Percentiles rank a stretch among this genome's conserved stretches.
phyloP scores from a whole-genome alignment of 1,140 invertebrate species.

The Drosophila suzukii region DNA sequence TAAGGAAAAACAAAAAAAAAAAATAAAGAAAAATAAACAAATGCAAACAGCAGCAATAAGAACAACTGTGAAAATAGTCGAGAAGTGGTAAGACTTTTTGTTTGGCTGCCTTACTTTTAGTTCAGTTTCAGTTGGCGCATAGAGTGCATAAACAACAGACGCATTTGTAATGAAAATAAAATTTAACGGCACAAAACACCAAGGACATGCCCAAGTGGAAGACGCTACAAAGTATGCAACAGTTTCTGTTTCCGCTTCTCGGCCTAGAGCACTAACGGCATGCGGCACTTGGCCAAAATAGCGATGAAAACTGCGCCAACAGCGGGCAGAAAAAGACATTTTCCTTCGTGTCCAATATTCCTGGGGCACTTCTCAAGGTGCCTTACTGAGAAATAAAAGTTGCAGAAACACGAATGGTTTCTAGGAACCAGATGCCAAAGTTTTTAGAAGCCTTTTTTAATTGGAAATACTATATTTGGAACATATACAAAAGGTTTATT shows the following conservation, averaged over 20 bases:
- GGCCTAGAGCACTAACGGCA: constrained; percentile 40
- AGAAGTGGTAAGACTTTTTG: constrained; percentile 40
- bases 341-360: constrained; percentile 9
- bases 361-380: neutral
- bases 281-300: constrained; percentile 39
- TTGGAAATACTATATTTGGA: too few relatives aligned
- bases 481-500: too few relatives aligned
- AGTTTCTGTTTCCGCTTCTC: constrained; percentile 40
- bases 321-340: constrained; percentile 33
- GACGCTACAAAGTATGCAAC: constrained; percentile 72
- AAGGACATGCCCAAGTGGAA: constrained; percentile 66
- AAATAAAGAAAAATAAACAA: constrained; percentile 7
- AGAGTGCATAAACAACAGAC: constrained; percentile 66
- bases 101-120: constrained; percentile 23
- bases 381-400: constrained; percentile 5
- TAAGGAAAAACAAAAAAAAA: constrained; percentile 18
- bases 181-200: constrained; percentile 63
- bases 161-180: constrained; percentile 78
- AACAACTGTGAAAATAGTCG: constrained; percentile 48
- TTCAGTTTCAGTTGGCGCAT: constrained; percentile 11
- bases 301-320: constrained; percentile 8
- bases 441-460: neutral
- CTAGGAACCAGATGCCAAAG: too few relatives aligned
- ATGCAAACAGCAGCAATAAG: constrained; percentile 24
- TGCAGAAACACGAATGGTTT: too few relatives aligned